Conservation (phyloP, 2,797 vertebrate species). For the Gymnoscopelus braueri region DNA sequence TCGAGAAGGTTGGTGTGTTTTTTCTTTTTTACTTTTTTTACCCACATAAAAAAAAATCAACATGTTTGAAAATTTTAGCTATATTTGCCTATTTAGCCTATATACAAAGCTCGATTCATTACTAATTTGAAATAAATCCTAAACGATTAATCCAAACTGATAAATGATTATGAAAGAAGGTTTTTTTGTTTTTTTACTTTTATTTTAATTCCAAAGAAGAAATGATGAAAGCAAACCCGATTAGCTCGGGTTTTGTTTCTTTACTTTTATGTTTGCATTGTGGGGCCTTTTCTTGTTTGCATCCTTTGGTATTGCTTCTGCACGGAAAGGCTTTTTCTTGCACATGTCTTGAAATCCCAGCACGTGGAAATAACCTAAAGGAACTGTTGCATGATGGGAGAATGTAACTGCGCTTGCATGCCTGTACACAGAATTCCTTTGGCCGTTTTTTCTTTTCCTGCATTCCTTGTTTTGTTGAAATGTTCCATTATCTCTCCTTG, state of each 20-base stretch:
- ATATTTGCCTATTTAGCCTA: constrained; percentile 65
- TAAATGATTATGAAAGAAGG: constrained; percentile 80
- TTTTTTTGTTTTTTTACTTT: constrained; percentile 28
- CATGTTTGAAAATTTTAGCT: constrained; percentile 77
- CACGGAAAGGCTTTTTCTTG: constrained; percentile 87
- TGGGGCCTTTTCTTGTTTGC: constrained; percentile 97
- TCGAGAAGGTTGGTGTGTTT: constrained; percentile 99
- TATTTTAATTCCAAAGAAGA: constrained; percentile 78
- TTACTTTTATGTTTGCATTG: constrained; percentile 94
- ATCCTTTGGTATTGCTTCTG: constrained; percentile 98
- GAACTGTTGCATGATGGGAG: constrained; percentile 96
- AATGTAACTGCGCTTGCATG: constrained; percentile 98
- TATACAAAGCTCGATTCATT: constrained; percentile 72
- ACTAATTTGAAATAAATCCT: constrained; percentile 77
- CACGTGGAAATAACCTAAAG: constrained; percentile 82
- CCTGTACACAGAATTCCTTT: constrained; percentile 74
- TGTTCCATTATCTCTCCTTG: constrained; percentile 50
- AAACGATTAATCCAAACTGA: constrained; percentile 78
- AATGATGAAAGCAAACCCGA: constrained; percentile 88
- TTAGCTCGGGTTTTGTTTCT: constrained; percentile 84
- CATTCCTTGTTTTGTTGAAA: constrained; percentile 68
- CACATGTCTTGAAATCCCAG: constrained; percentile 95
- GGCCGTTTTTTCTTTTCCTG: constrained; percentile 70
- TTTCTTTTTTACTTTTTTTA: constrained; percentile 99
- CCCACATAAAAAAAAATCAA: constrained; percentile 88